Evolutionary conservation across 2,113 vertebrate species (phyloP).

Genomic region (Erinaceus europaeus): DNA sequence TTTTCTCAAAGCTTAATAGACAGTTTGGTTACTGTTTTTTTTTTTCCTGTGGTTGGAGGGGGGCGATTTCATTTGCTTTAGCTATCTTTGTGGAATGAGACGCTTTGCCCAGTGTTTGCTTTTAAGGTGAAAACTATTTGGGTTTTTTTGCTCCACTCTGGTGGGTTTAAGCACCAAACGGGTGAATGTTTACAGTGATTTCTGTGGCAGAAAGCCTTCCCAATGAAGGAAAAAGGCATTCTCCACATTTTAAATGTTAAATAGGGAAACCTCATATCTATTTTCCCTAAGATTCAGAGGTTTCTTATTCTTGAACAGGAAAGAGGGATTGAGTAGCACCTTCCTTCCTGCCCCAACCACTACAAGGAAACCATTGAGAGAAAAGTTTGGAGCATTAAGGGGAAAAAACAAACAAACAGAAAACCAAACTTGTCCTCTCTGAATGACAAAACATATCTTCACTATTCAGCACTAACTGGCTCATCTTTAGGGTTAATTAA

Average conservation of each 20-base stretch:
- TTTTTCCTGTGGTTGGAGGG: too few species aligned
- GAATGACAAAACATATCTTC: background rate
- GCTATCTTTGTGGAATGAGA: too few species aligned
- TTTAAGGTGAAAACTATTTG: background rate
- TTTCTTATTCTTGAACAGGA: background rate
- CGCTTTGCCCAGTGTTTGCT: background rate
- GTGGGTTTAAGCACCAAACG: background rate
- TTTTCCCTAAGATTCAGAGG: background rate
- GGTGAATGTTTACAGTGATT: background rate
- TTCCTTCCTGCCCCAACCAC: accelerated
- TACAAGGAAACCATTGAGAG: background rate
- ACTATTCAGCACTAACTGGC: background rate
- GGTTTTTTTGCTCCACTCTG: background rate
- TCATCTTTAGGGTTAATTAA: background rate
- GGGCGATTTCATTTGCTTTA: too few species aligned
- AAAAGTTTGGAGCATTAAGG: background rate
- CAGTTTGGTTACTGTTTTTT: too few species aligned
- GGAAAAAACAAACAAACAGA: too few species aligned
- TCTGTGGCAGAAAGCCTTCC: background rate
- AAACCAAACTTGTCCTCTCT: background rate
- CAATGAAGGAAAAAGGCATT: background rate
- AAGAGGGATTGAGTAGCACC: background rate
- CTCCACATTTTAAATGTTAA: background rate
- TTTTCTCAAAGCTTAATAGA: too few species aligned
- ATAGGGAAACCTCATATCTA: background rate